Evolutionary conservation across 92 coral and sea anemone species (phyloP), one percentile per base, ranked within the genome.

Genomic region (Siderastrea radians): DNA sequence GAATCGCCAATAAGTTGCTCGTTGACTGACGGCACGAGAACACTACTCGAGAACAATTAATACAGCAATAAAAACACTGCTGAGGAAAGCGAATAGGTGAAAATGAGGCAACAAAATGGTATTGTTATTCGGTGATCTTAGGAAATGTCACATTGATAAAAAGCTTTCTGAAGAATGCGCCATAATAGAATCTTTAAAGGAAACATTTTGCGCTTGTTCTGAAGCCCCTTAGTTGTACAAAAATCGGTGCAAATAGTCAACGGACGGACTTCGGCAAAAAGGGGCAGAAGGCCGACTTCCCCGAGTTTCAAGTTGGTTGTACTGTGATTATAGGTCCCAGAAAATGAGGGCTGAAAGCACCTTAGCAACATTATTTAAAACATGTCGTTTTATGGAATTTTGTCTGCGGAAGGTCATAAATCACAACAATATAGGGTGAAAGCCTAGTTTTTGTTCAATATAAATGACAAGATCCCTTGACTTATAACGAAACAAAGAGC

Each of bases 1-100:
- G 87, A 84, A 84, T 50, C 12, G 16, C 49, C 69, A 11, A 44
- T 84, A 74, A 61, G 62, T 74, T 50, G 62, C 70, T 71, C 70
- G 86, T 68, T 82, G 86, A 82, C 58, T 19, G 86, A 82, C 58
- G 78, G 57, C 86, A 38, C 58, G 78, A 51, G 77, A 49, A 68
- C 71, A 57, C 57, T 71, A 72, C 52, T n/a, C 68, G 52, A 72
- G 11, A 58, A 71, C 79, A 59, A 68, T 68, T 68, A 68, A 82
- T 57, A 82, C 55, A 63, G 70, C 76, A 57, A 82, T 82, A 72
- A 82, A 72, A 70, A 72, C 78, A 82, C 79, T 6, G 77, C 55
- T 16, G 48, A 11, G 59, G 68, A 58, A 58, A 58, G 19, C 66
- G 43, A 2, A 49, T 72, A 73, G 69, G 58, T 61, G 72, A 79